Evolutionary conservation across 2,797 vertebrate genomes (phyloP), one percentile per base, ranked within the genome.

Genomic region (Chlorospingus semifuscus): DNA sequence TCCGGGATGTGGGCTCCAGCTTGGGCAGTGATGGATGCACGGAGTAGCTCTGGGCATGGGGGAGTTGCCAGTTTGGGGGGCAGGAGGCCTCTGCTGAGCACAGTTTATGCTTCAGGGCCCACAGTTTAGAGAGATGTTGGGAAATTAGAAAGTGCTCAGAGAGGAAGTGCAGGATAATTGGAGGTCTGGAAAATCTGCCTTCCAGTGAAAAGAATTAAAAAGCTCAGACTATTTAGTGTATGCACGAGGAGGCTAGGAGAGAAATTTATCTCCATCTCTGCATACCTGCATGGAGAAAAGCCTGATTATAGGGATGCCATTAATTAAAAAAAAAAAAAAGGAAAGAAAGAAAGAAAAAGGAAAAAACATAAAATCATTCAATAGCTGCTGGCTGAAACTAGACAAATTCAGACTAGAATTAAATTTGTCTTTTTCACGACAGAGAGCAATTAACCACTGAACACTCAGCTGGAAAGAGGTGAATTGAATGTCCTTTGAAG

Each of bases 121-220:
- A 22, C 1, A 6, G 52, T 53, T 85, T 61, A 75, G 79, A 64
- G 53, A 81, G 44, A 70, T 63, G 41, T 26, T 75, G 72, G 26
- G 82, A 91, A 93, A 94, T 93, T 44, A 91, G 41, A 60, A 92
- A 90, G 36, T 63, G 63, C 63, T 87, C n/a, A 15, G 78, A 78
- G 83, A 90, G 66, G 70, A 92, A 79, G 74, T 16, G 56, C 9
- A 9, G 11, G 53, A 81, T 91, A 81, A 93, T 83, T 86, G 65
- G 72, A 89, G 56, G 55, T 74, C 79, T 93, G 89, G 79, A 65
- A 88, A 90, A 94, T 72, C 76, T 93, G 72, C 94, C 94, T 96
- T 72, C 85, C 50, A 90, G 89, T 93, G 89, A 64, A 80, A 79
- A 82, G 80, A 91, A 96, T 89, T 84, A 12, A 91, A 83, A 61